Evolutionary conservation across 2,113 vertebrate genomes (phyloP), one percentile per base, ranked within the genome.

Genomic region (Meles meles): DNA sequence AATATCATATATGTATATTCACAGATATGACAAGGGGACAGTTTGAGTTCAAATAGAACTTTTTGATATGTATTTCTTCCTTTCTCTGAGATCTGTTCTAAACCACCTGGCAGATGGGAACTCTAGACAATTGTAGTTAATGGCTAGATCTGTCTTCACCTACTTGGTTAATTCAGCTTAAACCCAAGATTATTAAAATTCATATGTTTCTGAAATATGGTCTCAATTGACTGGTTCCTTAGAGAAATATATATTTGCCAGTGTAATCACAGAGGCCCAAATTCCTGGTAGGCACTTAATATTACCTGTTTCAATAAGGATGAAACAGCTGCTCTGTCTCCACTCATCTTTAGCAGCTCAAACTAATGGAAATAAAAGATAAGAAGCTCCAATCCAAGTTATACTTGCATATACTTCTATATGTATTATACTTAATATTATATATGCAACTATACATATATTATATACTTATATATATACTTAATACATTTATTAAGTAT

Each of bases 151-250:
- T 98, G 97, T 98, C 97, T 96, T 94, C 97, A 96, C 90, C 61
- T 85, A 83, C 74, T 84, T 95, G 80, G 90, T 90, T 96, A 96
- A 97, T 98, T 97, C 69, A 71, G 23, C 88, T 93, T 97, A 98
- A 97, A 88, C 47, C 63, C 72, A n/a, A 95, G 69, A 90, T 96
- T 97, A 98, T 97, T 97, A 97, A 98, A 98, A 96, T 96, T 59
- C 86, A 81, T 82, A 96, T 96, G 52, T 90, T 90, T 95, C 83
- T 92, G 63, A 94, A 97, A 97, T 94, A 77, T 94, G 44, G 69
- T 96, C 91, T 93, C 59, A 59, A 29, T 94, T 21, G 84, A 84
- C 39, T 47, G 27, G 61, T 92, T 97, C 96, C 96, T 98, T 94
- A 25, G 97, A 95, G 95, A 97, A 93, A 97, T 97, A 95, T 63